phyloP scores from a whole-genome alignment of 2,113 vertebrate genomes.

The Bothrops jararaca region DNA sequence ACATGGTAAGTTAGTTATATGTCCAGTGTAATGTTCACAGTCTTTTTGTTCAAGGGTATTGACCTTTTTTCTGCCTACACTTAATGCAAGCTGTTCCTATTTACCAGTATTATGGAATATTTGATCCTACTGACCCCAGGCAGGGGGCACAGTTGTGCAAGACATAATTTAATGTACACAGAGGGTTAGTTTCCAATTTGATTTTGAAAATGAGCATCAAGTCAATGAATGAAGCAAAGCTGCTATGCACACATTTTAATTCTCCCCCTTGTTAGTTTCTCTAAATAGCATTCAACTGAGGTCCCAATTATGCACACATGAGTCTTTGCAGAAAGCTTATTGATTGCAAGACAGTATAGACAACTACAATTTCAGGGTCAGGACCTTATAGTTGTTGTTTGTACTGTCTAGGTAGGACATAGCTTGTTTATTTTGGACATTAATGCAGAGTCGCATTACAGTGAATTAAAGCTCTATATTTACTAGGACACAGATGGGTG shows the following conservation, averaged over 20 bases:
- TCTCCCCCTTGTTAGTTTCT: background rate
- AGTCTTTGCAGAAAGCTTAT: background rate
- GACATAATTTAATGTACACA: background rate
- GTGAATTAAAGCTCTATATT: background rate
- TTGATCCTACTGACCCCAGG: background rate
- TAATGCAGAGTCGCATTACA: background rate
- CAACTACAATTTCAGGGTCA: slow-evolving; percentile 15
- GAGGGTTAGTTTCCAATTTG: background rate
- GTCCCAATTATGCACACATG: background rate
- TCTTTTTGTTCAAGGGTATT: no score
- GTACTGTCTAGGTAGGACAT: slow-evolving; percentile 14
- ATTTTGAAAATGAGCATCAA: background rate
- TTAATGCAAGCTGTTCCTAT: background rate
- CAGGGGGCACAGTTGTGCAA: background rate
- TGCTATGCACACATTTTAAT: background rate
- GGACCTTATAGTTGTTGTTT: background rate
- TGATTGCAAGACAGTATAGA: background rate
- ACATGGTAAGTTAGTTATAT: background rate
- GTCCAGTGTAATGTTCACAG: background rate
- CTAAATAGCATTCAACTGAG: background rate
- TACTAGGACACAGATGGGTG: background rate
- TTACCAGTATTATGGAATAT: background rate
- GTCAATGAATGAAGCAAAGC: background rate
- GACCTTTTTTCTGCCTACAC: background rate
- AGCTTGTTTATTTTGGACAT: background rate